Evolutionary conservation across 1,140 invertebrate species (phyloP).

Genomic region (Cotesia glomerata): DNA sequence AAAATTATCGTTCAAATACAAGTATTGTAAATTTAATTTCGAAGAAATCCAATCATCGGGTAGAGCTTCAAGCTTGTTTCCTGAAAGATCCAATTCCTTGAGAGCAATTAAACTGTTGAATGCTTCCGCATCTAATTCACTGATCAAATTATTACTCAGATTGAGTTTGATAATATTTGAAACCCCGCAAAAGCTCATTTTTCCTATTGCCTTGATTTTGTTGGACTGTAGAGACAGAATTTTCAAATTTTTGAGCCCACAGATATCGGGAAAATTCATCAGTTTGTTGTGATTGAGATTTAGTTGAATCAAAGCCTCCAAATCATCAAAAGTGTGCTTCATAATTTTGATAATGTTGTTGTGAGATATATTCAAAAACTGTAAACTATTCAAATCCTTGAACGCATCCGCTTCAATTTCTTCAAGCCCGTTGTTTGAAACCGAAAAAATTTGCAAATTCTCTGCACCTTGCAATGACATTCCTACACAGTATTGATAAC

Average conservation of each 20-base stretch:
- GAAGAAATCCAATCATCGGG: not conserved
- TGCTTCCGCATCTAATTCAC: not conserved
- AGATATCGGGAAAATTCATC: conserved; percentile 9
- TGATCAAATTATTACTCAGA: not conserved
- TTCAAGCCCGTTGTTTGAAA: conserved; percentile 8
- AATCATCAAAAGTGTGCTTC: not conserved
- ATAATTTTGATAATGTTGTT: not conserved
- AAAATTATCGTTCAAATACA: conserved; percentile 2
- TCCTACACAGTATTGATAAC: too few relatives aligned
- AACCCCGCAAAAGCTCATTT: not conserved
- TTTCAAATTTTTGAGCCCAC: not conserved
- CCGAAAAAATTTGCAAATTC: not conserved
- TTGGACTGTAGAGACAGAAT: conserved; percentile 9
- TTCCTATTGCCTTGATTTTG: not conserved
- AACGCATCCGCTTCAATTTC: not conserved
- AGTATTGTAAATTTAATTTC: not conserved
- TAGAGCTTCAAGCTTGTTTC: not conserved
- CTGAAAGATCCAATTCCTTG: not conserved
- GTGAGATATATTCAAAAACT: not conserved
- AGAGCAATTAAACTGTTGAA: not conserved
- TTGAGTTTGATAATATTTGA: not conserved
- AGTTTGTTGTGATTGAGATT: conserved; percentile 14
- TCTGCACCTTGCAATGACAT: too few relatives aligned
- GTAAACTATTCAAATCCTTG: not conserved
- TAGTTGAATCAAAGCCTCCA: not conserved